Evolutionary conservation across 2,797 vertebrate genomes (phyloP).

Genomic region (Periophthalmus magnuspinnatus): DNA sequence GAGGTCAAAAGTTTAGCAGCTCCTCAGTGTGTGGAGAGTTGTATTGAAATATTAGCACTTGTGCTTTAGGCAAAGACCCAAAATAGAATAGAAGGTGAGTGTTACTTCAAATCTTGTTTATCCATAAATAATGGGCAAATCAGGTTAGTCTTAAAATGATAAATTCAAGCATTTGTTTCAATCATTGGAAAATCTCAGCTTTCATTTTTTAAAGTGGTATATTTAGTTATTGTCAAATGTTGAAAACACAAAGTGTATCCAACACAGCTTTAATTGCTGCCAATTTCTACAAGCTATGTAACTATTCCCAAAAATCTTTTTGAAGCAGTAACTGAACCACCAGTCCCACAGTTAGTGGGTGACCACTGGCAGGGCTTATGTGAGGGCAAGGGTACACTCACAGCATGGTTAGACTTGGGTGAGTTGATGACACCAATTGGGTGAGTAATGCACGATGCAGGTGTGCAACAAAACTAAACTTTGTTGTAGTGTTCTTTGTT

Average conservation of each 20-base stretch:
- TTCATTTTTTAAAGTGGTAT: too few relatives aligned
- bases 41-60: neutral
- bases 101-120: too few relatives aligned
- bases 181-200: neutral
- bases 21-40: neutral
- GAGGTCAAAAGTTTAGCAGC: conserved; percentile 10
- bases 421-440: neutral
- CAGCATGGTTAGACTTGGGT: neutral
- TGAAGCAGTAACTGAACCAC: neutral
- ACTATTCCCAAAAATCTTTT: too few relatives aligned
- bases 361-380: neutral
- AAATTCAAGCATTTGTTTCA: neutral
- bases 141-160: neutral
- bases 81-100: neutral
- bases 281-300: too few relatives aligned
- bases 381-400: neutral
- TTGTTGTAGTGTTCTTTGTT: neutral
- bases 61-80: neutral
- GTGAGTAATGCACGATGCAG: neutral
- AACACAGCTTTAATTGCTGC: too few relatives aligned
- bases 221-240: too few relatives aligned
- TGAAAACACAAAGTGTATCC: too few relatives aligned
- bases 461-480: too few relatives aligned
- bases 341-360: neutral
- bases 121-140: neutral